phyloP scores from a whole-genome alignment of 2,113 vertebrate genomes.

The Sinosuthora webbiana region DNA sequence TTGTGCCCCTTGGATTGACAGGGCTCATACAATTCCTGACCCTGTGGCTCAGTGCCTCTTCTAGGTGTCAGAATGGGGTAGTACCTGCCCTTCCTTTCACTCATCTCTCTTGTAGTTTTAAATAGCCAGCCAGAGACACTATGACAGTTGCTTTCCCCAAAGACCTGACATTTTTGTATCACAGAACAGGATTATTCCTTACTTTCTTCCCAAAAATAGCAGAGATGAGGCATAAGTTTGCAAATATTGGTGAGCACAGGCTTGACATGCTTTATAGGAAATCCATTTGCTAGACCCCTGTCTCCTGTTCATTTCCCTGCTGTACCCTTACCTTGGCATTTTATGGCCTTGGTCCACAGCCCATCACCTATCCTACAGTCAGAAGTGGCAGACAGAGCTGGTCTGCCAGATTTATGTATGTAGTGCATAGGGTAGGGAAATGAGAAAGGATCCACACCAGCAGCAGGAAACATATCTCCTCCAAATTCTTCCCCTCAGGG shows the following conservation, averaged over 20 bases:
- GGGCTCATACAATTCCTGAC: not conserved
- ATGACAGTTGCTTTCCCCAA: not conserved
- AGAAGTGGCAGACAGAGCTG: not conserved
- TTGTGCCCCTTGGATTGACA: not conserved
- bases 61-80: not conserved
- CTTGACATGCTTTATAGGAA: not conserved
- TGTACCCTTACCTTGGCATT: not conserved
- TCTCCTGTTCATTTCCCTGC: not conserved
- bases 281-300: fast-evolving
- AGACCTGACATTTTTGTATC: not conserved
- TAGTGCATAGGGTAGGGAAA: not conserved
- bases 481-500: not conserved
- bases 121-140: not conserved
- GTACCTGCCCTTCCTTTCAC: not conserved
- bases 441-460: not conserved
- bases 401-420: not conserved
- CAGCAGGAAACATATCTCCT: not conserved
- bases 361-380: not conserved
- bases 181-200: not conserved
- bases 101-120: not conserved
- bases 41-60: not conserved
- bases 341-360: not conserved
- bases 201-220: not conserved
- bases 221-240: not conserved
- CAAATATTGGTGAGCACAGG: not conserved